Evolutionary conservation across 2,113 vertebrate species (phyloP).

Genomic region (Melierax canorus): DNA sequence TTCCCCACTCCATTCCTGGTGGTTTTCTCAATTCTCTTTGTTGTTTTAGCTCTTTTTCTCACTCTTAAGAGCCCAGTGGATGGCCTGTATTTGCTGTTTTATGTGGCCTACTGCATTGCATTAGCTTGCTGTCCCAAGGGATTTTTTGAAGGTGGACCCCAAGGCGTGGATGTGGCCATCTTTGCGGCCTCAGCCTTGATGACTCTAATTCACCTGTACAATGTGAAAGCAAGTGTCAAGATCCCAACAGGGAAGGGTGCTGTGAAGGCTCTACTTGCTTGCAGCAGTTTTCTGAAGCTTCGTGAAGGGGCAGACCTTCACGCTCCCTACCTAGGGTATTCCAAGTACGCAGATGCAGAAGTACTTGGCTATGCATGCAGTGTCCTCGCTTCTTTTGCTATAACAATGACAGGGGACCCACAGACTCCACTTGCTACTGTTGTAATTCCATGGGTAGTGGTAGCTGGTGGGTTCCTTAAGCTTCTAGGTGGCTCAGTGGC

Average conservation of each 20-base stretch:
- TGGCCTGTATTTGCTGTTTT: slow-evolving; percentile 78
- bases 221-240: slow-evolving; percentile 44
- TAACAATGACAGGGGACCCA: slow-evolving; percentile 65
- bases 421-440: slow-evolving; percentile 70
- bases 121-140: slow-evolving; percentile 76
- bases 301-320: slow-evolving; percentile 70
- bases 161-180: slow-evolving; percentile 79
- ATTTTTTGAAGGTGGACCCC: slow-evolving; percentile 78
- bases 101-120: slow-evolving; percentile 76
- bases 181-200: slow-evolving; percentile 76
- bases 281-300: slow-evolving; percentile 62
- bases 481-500: slow-evolving; percentile 77
- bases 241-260: slow-evolving; percentile 68
- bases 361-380: slow-evolving; percentile 80
- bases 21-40: slow-evolving; percentile 82
- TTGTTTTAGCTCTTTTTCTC: slow-evolving; percentile 75
- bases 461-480: slow-evolving; percentile 81
- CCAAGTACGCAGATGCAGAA: slow-evolving; percentile 85
- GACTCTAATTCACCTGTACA: slow-evolving; percentile 73
- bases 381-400: slow-evolving; percentile 80
- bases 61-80: slow-evolving; percentile 74
- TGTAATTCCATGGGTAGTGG: slow-evolving; percentile 83
- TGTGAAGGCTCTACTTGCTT: slow-evolving; percentile 65
- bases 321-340: slow-evolving; percentile 80
- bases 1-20: slow-evolving; percentile 73